Evolutionary conservation across 2,113 vertebrate genomes (phyloP).

Genomic region (Peucedramus taeniatus): DNA sequence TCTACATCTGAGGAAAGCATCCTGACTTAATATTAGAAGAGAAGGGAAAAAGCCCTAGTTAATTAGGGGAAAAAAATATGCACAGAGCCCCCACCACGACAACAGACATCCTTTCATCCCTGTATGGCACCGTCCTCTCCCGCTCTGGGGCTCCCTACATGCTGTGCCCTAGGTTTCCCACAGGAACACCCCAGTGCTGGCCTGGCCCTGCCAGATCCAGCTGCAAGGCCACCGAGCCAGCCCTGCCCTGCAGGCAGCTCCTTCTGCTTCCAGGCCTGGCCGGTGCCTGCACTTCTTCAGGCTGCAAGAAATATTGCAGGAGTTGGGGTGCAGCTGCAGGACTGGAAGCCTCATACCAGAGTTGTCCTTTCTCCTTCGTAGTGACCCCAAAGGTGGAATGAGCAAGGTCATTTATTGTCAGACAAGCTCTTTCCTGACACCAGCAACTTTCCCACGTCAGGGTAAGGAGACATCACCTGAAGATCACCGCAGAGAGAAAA

Average conservation of each 20-base stretch:
- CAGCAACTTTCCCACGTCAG: not conserved
- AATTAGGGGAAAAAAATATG: not conserved
- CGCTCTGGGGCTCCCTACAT: rapidly evolving
- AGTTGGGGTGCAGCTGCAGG: rapidly evolving
- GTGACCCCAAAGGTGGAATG: not conserved
- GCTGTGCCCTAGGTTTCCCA: not conserved
- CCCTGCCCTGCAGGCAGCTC: rapidly evolving
- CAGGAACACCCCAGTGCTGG: rapidly evolving
- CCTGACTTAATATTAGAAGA: conserved; percentile 53
- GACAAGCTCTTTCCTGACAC: not conserved
- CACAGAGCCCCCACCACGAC: not conserved
- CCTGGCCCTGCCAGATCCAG: not conserved
- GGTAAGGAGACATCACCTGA: not conserved
- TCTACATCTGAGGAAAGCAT: conserved; percentile 55
- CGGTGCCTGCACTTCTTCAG: not conserved
- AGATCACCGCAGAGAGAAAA: not conserved
- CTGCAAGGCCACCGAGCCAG: rapidly evolving
- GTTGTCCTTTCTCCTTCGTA: too few species aligned
- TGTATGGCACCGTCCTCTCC: rapidly evolving
- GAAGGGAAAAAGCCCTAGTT: not conserved
- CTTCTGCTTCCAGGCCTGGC: not conserved
- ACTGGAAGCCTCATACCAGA: rapidly evolving
- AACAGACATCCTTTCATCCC: not conserved
- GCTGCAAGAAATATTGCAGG: not conserved
- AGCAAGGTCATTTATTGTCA: not conserved